A percentile compares a stretch with the other conserved stretches of the same genome.
Conservation (phyloP, 2,888 invertebrate genomes). For the Troglohyphantes excavatus region DNA sequence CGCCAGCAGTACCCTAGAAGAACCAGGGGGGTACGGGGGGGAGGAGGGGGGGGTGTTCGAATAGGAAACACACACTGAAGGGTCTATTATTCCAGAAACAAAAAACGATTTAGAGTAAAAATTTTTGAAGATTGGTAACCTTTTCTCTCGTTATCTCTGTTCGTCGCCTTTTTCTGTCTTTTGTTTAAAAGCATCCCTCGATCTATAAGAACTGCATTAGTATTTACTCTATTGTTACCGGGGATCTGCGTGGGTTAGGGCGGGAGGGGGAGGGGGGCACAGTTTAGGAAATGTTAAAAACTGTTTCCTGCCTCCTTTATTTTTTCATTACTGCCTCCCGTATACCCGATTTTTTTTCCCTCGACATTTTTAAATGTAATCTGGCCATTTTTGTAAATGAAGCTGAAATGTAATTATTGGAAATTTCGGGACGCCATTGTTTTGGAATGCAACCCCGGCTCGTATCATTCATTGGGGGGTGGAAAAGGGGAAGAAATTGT, state of each 20-base stretch:
- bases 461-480: conserved; percentile 45
- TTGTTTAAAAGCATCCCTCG: conserved; percentile 65
- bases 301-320: conserved; percentile 70
- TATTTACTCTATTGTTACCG: conserved; percentile 75
- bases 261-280: conserved; percentile 17
- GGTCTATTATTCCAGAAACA: conserved; percentile 76
- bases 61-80: conserved; percentile 56
- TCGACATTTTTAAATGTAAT: conserved; percentile 45
- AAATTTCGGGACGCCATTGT: conserved; percentile 69
- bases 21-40: neutral
- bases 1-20: neutral
- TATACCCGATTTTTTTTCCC: conserved; percentile 22
- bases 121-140: conserved; percentile 74
- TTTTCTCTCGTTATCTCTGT: conserved; percentile 68
- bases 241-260: conserved; percentile 7
- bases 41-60: neutral
- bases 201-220: conserved; percentile 77
- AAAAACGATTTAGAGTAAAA: conserved; percentile 77
- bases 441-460: conserved; percentile 42
- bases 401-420: conserved; percentile 78
- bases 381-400: conserved; percentile 77
- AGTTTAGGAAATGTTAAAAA: conserved; percentile 75
- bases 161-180: conserved; percentile 50
- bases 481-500: neutral
- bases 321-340: conserved; percentile 42